A percentile compares a stretch with the other conserved stretches of the same genome.
Evolutionary conservation across 35 echinoderm and acorn worm species (phyloP).

Genomic region (Diadema setosum): DNA sequence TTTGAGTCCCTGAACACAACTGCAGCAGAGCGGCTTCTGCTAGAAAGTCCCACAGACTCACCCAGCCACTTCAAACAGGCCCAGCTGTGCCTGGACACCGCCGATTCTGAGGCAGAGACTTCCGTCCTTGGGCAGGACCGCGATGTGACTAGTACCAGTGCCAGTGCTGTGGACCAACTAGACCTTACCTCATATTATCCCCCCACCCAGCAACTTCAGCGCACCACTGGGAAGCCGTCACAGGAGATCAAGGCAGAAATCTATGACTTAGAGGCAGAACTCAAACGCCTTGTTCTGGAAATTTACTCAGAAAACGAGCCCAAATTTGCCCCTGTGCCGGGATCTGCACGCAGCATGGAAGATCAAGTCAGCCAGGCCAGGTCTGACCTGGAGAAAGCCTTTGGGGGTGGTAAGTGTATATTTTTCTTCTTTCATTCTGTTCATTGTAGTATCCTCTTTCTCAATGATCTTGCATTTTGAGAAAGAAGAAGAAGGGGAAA

Average conservation of each 20-base stretch:
- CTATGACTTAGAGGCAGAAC: constrained; percentile 45
- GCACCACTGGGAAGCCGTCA: neutral
- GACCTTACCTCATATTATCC: neutral
- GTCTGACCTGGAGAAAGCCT: neutral
- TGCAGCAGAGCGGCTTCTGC: constrained; percentile 26
- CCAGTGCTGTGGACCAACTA: neutral
- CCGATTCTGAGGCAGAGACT: constrained; percentile 46
- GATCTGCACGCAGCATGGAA: neutral
- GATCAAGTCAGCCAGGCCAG: neutral
- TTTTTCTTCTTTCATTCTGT: neutral
- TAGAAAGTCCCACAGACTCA: constrained; percentile 54
- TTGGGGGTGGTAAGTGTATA: neutral
- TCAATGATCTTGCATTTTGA: too few species aligned
- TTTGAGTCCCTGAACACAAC: neutral
- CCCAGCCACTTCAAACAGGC: constrained; percentile 40
- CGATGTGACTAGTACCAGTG: neutral
- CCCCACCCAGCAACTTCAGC: neutral
- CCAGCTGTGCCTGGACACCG: constrained; percentile 14
- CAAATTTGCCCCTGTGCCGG: constrained; percentile 54
- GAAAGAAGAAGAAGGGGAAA: too few species aligned
- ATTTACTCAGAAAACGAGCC: constrained; percentile 56
- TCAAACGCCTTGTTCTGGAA: constrained; percentile 51
- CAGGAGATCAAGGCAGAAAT: constrained; percentile 28
- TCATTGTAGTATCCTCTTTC: too few species aligned
- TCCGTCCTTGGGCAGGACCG: constrained; percentile 1